Evolutionary conservation across 2,797 vertebrate genomes (phyloP).

Genomic region (Esox lucius): DNA sequence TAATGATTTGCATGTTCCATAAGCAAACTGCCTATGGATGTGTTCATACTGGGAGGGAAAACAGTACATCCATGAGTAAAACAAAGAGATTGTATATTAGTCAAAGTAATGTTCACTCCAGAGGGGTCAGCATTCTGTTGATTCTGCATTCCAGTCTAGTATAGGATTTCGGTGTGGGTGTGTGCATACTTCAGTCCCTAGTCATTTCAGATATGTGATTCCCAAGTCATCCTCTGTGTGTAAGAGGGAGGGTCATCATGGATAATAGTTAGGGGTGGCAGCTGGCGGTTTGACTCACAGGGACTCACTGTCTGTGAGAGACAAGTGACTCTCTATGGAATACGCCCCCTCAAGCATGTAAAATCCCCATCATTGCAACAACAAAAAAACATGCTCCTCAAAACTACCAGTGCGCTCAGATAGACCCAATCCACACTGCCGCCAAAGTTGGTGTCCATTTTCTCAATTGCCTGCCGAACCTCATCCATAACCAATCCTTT

Average conservation of each 20-base stretch:
- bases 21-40: neutral
- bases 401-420: neutral
- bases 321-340: neutral
- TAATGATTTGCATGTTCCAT: neutral
- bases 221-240: neutral
- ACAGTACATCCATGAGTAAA: neutral
- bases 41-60: neutral
- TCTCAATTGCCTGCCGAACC: too few species aligned
- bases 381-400: neutral
- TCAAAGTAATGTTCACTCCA: neutral
- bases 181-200: neutral
- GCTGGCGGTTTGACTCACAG: slow-evolving; percentile 8
- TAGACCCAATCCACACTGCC: neutral
- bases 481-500: too few species aligned
- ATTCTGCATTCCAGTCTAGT: slow-evolving; percentile 1
- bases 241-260: slow-evolving; percentile 8
- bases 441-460: too few species aligned
- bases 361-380: neutral
- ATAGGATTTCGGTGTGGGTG: neutral
- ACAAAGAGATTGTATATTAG: neutral
- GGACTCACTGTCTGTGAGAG: neutral
- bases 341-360: neutral
- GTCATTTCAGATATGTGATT: neutral
- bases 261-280: slow-evolving; percentile 6
- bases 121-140: neutral